These are phyloP conservation scores for Polyodon spathula DNA, from an alignment of 2,113 vertebrate species.

Conservation along the genomic window DNA sequence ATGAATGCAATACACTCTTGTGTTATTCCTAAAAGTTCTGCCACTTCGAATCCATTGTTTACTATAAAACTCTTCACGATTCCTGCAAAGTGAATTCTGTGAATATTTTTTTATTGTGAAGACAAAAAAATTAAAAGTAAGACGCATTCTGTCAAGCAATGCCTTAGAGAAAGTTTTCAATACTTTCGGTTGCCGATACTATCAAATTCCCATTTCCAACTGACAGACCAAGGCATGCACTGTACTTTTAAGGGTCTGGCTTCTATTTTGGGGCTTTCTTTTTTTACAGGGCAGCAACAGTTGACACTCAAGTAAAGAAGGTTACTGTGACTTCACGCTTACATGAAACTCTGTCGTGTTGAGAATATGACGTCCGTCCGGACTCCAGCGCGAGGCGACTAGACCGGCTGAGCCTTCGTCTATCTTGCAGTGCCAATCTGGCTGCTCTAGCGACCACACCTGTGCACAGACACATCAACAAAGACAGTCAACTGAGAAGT, in stretches of 20 bases:
- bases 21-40: no score
- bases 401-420: constrained; percentile 93
- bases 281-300: constrained; percentile 58
- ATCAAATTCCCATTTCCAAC: neutral
- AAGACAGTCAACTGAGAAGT: constrained; percentile 7
- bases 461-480: constrained; percentile 27
- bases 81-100: no score
- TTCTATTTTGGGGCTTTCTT: constrained; percentile 60
- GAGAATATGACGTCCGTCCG: constrained; percentile 94
- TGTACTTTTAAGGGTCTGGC: constrained; percentile 35
- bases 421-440: constrained; percentile 92
- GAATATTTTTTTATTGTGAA: no score
- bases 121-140: no score
- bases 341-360: constrained; percentile 96
- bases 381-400: constrained; percentile 90
- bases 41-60: no score
- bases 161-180: no score
- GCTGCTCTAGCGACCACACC: constrained; percentile 96
- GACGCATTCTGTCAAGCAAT: no score
- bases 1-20: no score
- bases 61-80: no score
- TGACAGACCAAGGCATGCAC: constrained; percentile 38
- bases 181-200: no score
- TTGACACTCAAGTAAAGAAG: constrained; percentile 41
- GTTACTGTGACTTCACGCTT: constrained; percentile 57